Evolutionary conservation across 1,140 invertebrate genomes (phyloP).

Genomic region (Rhopalosiphum padi): DNA sequence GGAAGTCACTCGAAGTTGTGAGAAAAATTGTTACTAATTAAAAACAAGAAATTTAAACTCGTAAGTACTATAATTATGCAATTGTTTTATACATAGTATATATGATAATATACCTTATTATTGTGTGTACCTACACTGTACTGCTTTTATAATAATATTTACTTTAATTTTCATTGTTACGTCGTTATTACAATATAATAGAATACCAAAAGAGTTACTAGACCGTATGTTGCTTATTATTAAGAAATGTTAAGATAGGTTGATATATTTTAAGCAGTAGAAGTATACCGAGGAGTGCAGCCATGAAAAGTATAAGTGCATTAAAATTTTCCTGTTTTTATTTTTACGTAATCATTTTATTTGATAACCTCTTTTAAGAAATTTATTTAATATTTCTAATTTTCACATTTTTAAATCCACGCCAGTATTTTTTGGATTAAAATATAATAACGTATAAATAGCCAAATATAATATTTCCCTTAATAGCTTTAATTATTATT

Average conservation of each 20-base stretch:
- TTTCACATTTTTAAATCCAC: background rate
- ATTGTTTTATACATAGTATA: background rate
- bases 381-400: background rate
- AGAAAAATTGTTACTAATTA: constrained; percentile 26
- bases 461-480: too few relatives aligned
- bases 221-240: constrained; percentile 21
- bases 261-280: background rate
- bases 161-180: constrained; percentile 22
- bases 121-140: too few relatives aligned
- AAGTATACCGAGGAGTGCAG: too few relatives aligned
- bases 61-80: constrained; percentile 44
- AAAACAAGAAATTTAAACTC: background rate
- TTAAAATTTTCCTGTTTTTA: background rate
- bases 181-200: background rate
- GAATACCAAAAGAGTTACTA: background rate
- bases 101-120: background rate
- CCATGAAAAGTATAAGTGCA: background rate
- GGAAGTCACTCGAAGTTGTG: background rate
- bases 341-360: too few relatives aligned
- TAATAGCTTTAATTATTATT: too few relatives aligned
- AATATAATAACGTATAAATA: background rate
- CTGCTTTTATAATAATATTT: background rate
- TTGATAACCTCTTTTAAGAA: background rate
- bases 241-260: background rate
- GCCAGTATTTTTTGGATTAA: background rate